phyloP scores from a whole-genome alignment of 2,888 invertebrate species.

The Clepsis dumicolana region DNA sequence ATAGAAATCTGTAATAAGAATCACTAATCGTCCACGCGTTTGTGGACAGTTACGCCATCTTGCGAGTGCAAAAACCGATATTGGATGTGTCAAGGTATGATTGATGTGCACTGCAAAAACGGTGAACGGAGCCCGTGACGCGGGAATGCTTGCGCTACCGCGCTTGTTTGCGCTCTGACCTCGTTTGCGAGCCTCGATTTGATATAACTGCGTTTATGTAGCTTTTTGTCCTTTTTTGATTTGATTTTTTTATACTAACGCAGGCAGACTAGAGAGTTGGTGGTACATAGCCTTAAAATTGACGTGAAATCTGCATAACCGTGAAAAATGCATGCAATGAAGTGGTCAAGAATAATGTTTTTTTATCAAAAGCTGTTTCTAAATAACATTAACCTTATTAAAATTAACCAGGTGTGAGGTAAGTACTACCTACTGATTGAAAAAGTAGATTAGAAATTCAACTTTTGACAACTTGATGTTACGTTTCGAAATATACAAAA shows the following conservation, averaged over 20 bases:
- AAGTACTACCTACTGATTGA: background rate
- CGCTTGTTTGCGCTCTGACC: slow-evolving; percentile 32
- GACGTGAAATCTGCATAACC: too few species aligned
- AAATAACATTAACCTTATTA: background rate
- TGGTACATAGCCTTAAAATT: too few species aligned
- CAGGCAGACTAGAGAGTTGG: background rate
- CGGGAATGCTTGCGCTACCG: slow-evolving; percentile 55
- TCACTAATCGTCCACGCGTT: slow-evolving; percentile 79
- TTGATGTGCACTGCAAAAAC: slow-evolving; percentile 81
- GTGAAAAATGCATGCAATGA: too few species aligned
- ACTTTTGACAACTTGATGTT: slow-evolving; percentile 17
- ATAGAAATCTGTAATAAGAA: slow-evolving; percentile 85
- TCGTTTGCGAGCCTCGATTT: slow-evolving; percentile 22
- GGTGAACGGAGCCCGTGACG: slow-evolving; percentile 75
- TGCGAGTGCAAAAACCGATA: slow-evolving; percentile 79
- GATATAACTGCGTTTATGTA: background rate
- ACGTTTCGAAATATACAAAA: slow-evolving; percentile 7
- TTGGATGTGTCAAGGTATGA: slow-evolving; percentile 85
- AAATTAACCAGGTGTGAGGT: background rate
- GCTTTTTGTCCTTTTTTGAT: background rate
- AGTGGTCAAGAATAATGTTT: too few species aligned
- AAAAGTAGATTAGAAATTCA: background rate
- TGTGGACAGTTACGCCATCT: slow-evolving; percentile 73
- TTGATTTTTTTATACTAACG: background rate
- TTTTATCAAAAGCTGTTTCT: background rate